phyloP scores from a whole-genome alignment of 2,888 invertebrate genomes.

The Stomorhina lunata region DNA sequence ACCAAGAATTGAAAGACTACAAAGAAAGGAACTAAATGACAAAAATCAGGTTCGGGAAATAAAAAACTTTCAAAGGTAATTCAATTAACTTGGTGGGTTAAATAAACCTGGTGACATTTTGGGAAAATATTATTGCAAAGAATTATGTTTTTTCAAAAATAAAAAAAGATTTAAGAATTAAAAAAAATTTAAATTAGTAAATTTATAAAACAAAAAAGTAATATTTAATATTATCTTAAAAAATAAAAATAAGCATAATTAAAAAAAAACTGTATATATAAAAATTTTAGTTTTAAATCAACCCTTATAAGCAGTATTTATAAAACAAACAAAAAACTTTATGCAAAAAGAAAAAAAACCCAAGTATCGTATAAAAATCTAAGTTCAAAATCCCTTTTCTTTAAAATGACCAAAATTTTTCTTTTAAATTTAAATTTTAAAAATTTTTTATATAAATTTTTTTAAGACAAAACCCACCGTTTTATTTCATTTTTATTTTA shows the following conservation, averaged over 20 bases:
- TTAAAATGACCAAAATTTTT: conserved; percentile 22
- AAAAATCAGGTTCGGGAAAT: neutral
- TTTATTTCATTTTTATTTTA: conserved; percentile 22
- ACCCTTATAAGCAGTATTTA: conserved; percentile 60
- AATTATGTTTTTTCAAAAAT: conserved; percentile 65
- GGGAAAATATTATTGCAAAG: conserved; percentile 65
- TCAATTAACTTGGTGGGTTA: conserved; percentile 30
- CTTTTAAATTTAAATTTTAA: conserved; percentile 14
- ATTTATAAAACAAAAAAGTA: conserved; percentile 26
- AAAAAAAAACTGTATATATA: conserved; percentile 32
- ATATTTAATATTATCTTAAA: conserved; percentile 33
- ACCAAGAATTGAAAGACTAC: neutral
- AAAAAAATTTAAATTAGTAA: conserved; percentile 44
- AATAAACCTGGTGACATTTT: conserved; percentile 60
- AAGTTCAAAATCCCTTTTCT: neutral
- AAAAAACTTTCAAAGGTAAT: too few species aligned
- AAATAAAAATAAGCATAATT: conserved; percentile 13
- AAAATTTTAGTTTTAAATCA: conserved; percentile 6
- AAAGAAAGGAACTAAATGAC: neutral
- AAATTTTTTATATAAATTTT: neutral
- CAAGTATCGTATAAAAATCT: conserved; percentile 7
- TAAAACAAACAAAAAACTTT: conserved; percentile 46
- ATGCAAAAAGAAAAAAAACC: conserved; percentile 17
- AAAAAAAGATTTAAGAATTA: conserved; percentile 20
- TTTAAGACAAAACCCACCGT: conserved; percentile 47